These are phyloP conservation scores for Ormyrus nitidulus DNA, from an alignment of 2,888 invertebrate genomes.

Conservation along the genomic window DNA sequence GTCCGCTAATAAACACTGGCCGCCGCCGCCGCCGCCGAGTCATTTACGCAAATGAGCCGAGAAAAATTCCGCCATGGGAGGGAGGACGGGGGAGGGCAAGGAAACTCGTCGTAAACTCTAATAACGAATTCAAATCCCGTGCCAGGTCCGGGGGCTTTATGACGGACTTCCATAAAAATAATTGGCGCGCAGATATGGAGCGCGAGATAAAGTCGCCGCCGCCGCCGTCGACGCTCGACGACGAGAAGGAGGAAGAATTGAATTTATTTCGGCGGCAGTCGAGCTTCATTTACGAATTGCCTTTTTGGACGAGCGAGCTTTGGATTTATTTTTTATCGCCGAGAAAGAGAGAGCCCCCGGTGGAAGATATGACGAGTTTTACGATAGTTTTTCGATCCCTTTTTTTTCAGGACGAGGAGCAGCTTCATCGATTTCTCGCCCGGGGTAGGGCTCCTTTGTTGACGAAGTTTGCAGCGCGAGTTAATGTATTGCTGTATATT, in stretches of 20 bases:
- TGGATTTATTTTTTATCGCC: too few species aligned
- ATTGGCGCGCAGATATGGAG: constrained; percentile 39
- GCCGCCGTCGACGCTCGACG: too few species aligned
- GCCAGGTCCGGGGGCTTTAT: constrained; percentile 52
- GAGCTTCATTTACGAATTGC: too few species aligned
- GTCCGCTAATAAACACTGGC: constrained; percentile 47
- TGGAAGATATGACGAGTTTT: too few species aligned
- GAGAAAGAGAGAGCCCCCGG: constrained; percentile 13
- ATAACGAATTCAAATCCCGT: constrained; percentile 58
- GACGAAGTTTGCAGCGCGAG: constrained; percentile 17
- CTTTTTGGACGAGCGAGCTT: too few species aligned
- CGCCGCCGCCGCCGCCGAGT: constrained; percentile 8
- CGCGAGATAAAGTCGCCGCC: not conserved
- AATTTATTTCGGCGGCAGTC: not conserved
- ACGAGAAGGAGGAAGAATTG: not conserved
- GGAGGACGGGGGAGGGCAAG: too few species aligned
- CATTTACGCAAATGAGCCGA: constrained; percentile 56
- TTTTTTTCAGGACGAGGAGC: too few species aligned
- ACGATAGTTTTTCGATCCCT: too few species aligned
- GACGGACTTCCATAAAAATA: constrained; percentile 56
- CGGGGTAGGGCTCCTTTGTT: too few species aligned
- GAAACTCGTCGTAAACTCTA: constrained; percentile 44
- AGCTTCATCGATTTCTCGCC: too few species aligned
- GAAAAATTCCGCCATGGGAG: constrained; percentile 30
- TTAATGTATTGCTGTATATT: not conserved